Percentiles rank a stretch among this genome's conserved stretches.
Evolutionary conservation across 2,113 vertebrate genomes (phyloP).

Genomic region (Thinocorus orbignyianus): DNA sequence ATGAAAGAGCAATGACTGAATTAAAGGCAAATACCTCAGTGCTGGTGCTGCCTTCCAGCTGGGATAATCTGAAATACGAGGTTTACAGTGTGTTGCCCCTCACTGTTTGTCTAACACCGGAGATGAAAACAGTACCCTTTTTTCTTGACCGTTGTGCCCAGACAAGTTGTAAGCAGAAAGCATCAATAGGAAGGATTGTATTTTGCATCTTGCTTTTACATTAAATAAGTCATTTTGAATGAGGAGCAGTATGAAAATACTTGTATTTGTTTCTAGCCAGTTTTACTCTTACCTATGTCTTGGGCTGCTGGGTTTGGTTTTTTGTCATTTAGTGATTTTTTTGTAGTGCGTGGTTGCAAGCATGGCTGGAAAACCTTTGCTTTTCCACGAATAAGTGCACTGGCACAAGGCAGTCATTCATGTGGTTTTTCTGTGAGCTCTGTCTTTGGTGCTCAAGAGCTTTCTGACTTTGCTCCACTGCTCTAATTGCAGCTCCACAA

Average conservation of each 20-base stretch:
- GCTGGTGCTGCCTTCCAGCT: not conserved
- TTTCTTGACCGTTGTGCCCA: not conserved
- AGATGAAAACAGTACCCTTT: not conserved
- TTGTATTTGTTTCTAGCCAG: not conserved
- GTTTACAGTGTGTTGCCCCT: not conserved
- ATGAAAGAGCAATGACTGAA: not conserved
- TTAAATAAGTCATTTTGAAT: not conserved
- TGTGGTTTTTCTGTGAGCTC: not conserved
- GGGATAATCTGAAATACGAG: not conserved
- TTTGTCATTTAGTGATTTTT: not conserved
- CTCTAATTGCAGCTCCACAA: not conserved
- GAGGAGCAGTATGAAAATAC: not conserved
- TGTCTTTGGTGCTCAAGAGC: not conserved
- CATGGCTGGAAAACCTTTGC: not conserved
- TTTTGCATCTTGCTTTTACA: not conserved
- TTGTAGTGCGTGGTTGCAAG: not conserved
- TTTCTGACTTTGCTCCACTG: not conserved
- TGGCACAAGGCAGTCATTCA: not conserved
- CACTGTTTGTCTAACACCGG: fast-evolving
- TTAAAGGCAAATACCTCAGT: not conserved
- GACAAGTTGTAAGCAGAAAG: not conserved
- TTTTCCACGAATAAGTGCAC: not conserved
- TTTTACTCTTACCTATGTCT: not conserved
- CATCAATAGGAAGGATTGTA: not conserved
- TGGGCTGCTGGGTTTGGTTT: not conserved